Percentiles rank a stretch among this genome's conserved stretches.
These are phyloP conservation scores for Mormoops blainvillei DNA, from an alignment of 2,113 vertebrate species.

Conservation along the genomic window DNA sequence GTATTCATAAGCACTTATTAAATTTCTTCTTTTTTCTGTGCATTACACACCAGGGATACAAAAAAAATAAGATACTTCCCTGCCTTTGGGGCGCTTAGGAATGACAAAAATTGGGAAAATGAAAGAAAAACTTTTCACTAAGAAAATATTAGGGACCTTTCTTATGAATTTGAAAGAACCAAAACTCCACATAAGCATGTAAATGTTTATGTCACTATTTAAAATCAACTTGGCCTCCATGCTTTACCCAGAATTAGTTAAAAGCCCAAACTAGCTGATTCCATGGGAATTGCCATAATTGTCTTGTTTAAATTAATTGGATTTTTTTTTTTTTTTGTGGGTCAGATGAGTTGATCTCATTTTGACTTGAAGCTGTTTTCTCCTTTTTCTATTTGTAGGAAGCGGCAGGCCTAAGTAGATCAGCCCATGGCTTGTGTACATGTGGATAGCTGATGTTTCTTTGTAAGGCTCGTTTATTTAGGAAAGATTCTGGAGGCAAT, in stretches of 20 bases:
- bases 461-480: not conserved
- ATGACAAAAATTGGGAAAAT: conserved; percentile 7
- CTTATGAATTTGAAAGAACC: conserved; percentile 7
- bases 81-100: not conserved
- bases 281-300: conserved; percentile 59
- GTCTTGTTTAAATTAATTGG: conserved; percentile 65
- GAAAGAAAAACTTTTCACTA: not conserved
- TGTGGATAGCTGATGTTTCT: not conserved
- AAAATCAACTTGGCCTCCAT: conserved; percentile 10
- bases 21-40: not conserved
- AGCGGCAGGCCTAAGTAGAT: not conserved
- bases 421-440: not conserved
- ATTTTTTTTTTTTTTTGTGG: conserved; percentile 57
- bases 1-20: conserved; percentile 4
- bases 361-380: conserved; percentile 43
- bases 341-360: conserved; percentile 68
- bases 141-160: not conserved
- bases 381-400: conserved; percentile 25
- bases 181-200: not conserved
- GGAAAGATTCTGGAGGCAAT: not conserved
- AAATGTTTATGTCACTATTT: not conserved
- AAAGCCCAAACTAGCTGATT: conserved; percentile 34
- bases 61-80: not conserved
- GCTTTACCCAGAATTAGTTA: not conserved
- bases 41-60: not conserved